phyloP scores from a whole-genome alignment of 2,888 invertebrate species.

The Ceriagrion tenellum region DNA sequence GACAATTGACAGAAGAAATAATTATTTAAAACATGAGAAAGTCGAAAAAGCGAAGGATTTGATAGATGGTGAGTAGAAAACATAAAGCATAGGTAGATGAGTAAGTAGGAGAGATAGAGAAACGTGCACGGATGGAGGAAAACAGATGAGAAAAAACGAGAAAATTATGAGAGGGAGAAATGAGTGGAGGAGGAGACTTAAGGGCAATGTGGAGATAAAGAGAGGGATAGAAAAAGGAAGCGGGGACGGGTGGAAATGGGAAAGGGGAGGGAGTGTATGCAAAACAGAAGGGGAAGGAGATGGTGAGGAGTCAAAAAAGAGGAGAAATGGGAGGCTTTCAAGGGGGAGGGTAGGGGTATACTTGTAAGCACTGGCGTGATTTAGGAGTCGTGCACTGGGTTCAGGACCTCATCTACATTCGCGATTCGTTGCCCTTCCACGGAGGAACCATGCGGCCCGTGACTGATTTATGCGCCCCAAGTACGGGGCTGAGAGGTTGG shows the following conservation, averaged over 20 bases:
- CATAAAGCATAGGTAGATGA: too few species aligned
- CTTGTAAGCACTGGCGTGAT: conserved; percentile 52
- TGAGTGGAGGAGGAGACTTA: not conserved
- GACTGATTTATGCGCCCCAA: conserved; percentile 56
- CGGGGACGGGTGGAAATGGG: not conserved
- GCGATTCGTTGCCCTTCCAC: conserved; percentile 29
- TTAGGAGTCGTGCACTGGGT: conserved; percentile 51
- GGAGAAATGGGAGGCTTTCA: too few species aligned
- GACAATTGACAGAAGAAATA: too few species aligned
- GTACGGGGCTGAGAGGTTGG: conserved; percentile 27
- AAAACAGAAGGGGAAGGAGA: not conserved
- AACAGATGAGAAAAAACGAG: too few species aligned
- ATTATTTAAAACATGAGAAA: too few species aligned
- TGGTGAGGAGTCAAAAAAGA: not conserved
- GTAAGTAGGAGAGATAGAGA: not conserved
- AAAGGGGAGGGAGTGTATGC: not conserved
- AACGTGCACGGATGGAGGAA: too few species aligned
- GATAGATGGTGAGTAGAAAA: too few species aligned
- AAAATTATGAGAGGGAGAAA: too few species aligned
- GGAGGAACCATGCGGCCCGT: conserved; percentile 52
- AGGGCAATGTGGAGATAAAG: not conserved
- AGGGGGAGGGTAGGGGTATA: not conserved
- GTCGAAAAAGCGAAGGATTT: too few species aligned
- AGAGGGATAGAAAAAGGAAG: not conserved
- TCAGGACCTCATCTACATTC: conserved; percentile 61